Percentiles rank a stretch among this genome's conserved stretches.
Evolutionary conservation across 1,140 invertebrate species (phyloP).

Genomic region (Drosophila sp.): DNA sequence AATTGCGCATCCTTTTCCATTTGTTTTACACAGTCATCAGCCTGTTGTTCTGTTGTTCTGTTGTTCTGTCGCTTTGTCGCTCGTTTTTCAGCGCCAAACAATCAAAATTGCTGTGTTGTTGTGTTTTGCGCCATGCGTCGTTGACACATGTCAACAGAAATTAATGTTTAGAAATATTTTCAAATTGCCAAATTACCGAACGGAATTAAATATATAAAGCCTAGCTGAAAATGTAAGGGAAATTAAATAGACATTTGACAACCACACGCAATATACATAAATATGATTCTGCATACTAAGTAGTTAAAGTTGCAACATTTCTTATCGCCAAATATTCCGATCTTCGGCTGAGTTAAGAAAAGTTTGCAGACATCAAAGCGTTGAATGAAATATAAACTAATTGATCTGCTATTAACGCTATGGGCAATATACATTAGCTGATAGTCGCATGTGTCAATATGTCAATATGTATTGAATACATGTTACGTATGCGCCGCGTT

Average conservation of each 20-base stretch:
- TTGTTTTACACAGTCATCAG: constrained; percentile 43
- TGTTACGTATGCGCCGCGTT: constrained; percentile 49
- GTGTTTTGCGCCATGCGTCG: constrained; percentile 56
- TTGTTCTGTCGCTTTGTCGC: constrained; percentile 34
- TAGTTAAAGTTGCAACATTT: constrained; percentile 2
- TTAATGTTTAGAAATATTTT: constrained; percentile 63
- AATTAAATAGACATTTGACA: neutral
- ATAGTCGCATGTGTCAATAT: constrained; percentile 28
- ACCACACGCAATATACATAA: neutral
- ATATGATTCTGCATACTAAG: neutral
- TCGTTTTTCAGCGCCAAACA: constrained; percentile 55
- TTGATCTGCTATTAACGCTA: constrained; percentile 67
- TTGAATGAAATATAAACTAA: constrained; percentile 51
- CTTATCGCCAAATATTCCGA: constrained; percentile 14
- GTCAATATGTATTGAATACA: constrained; percentile 39
- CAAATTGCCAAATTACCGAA: constrained; percentile 36
- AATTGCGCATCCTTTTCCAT: constrained; percentile 72
- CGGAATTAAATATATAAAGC: constrained; percentile 8
- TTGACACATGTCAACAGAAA: constrained; percentile 73
- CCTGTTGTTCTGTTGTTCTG: neutral
- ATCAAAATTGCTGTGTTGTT: constrained; percentile 39
- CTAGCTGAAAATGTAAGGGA: neutral
- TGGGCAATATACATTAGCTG: constrained; percentile 43
- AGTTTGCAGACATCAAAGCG: constrained; percentile 23
- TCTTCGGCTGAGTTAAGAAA: neutral